Evolutionary conservation across 1,140 invertebrate species (phyloP), one percentile per base, ranked within the genome.

Genomic region (Drosophila lacteicornis): DNA sequence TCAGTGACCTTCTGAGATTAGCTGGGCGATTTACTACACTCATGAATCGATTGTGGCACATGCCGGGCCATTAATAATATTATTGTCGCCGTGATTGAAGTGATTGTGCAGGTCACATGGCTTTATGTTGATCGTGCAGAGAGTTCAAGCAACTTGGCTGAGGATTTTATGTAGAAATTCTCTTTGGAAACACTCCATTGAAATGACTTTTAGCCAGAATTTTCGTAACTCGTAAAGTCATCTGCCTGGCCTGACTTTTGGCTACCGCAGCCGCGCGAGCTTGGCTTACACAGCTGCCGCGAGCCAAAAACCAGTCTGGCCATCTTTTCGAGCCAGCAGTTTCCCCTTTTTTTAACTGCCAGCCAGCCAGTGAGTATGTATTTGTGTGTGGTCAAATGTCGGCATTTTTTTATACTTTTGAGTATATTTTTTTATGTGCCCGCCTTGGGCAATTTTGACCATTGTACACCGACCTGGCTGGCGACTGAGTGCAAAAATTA

Each of bases 201-300:
- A 88, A 87, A 84, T 88, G 68, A 78, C 69, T 88, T 82, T 87
- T 88, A 81, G 77, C 85, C 68, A 88, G 84, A 88, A 88, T 90
- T 79, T 66, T 53, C 59, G 67, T 82, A 79, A 78, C 76, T 83
- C 51, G 42, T 65, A 66, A 71, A 66, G 76, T 82, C 75, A 82
- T 85, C 73, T 84, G 81, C 83, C 76, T 49, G 84, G 81, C 83
- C 76, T 49, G 65, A 30, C 67, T 59, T 58, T 77, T 65, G 53
- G 40, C 69, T 59, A 43, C 45, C 19, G 45, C 25, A 27, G 25
- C 55, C 58, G 38, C 17, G 25, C 60, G 17, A 53, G 51, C 30
- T 49, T 75, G 57, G 50, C 59, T 77, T 42, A 75, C 65, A 69
- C 61, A 60, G 75, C 59, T 77, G 80, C 77, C 73, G 27, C 62